Base-by-base conservation (phyloP, 2,797 vertebrate genomes). In the Diplodus puntazzo region DNA sequence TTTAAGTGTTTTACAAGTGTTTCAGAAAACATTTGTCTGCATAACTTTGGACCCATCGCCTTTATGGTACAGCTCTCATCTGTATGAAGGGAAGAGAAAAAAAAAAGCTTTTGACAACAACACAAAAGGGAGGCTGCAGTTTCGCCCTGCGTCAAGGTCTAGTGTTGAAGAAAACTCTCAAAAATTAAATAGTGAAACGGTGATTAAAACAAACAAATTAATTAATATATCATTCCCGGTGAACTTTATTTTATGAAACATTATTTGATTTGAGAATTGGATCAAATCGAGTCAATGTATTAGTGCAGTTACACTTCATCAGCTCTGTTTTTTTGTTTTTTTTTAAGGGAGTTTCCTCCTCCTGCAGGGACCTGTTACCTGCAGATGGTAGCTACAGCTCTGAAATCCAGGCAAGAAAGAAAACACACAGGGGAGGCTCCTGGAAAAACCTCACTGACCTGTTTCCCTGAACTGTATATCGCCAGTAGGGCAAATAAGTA, bases 281-380 rank as follows among this genome's bases (percentile, higher is more conserved):
- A 73, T 82, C 55, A 61, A 69, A 71, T 68, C 61, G 25, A 53
- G 23, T 21, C n/a, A 2, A 55, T 75, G 21, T 23, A 70, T 69
- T 66, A 50, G 53, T 30, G 67, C 43, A 65, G 23, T 59, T 39
- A 13, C 2, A 2, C 23, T 81, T 71, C 21, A 72, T 71, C 49
- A 21, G 50, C 25, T 58, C 34, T 60, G 45, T 5, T 43, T 71
- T 45, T 23, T 83, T n/a, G n/a, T n/a, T n/a, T n/a, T n/a, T 50
- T 39, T 65, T 16, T 30, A 30, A 30, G 25, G 13, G 27, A 48
- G 42, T 64, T 73, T 10, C 48, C 53, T 67, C 20, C 4, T 11
- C 5, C 67, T 54, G 48, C 4, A 0, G 13, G 45, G 18, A 20
- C 12, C 6, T 42, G 14, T 68, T 48, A 53, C 48, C 25, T 61